phyloP scores from a whole-genome alignment of 2,113 vertebrate genomes.

The Notarius lentiginosus region DNA sequence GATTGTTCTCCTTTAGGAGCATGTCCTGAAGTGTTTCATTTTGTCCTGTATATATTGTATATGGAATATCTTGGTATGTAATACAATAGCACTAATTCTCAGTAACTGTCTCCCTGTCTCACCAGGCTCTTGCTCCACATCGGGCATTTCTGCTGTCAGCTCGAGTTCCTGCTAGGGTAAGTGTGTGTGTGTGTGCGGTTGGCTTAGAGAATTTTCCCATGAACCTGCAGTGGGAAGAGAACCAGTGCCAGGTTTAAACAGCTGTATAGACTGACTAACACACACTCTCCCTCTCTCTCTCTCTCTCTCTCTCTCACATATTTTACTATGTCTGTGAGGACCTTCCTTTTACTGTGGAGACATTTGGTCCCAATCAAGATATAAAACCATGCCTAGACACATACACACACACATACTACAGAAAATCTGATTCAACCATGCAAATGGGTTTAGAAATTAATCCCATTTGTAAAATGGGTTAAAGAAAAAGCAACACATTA shows the following conservation, averaged over 20 bases:
- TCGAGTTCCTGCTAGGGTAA: constrained; percentile 90
- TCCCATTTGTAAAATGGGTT: background rate
- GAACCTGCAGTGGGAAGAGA: constrained; percentile 8
- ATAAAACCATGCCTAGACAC: background rate
- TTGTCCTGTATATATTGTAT: background rate
- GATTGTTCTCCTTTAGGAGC: background rate
- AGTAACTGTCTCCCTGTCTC: constrained; percentile 35
- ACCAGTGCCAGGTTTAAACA: constrained; percentile 27
- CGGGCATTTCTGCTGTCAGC: constrained; percentile 86
- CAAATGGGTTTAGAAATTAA: background rate
- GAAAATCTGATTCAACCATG: background rate
- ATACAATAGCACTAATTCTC: background rate
- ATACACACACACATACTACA: background rate
- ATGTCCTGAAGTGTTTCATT: background rate
- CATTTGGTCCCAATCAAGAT: background rate
- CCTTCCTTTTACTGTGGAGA: background rate
- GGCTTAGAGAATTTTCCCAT: constrained; percentile 27
- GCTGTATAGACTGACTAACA: constrained; percentile 21
- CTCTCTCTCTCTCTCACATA: background rate
- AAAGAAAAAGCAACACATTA: background rate
- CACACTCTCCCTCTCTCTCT: background rate
- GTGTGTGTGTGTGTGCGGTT: constrained; percentile 29
- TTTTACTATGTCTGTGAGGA: background rate
- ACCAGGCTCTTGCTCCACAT: constrained; percentile 86
- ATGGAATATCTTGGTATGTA: background rate